Percentiles rank a stretch among this genome's conserved stretches.
Evolutionary conservation across 1,140 invertebrate species (phyloP).

Genomic region (Marisa cornuarietis): DNA sequence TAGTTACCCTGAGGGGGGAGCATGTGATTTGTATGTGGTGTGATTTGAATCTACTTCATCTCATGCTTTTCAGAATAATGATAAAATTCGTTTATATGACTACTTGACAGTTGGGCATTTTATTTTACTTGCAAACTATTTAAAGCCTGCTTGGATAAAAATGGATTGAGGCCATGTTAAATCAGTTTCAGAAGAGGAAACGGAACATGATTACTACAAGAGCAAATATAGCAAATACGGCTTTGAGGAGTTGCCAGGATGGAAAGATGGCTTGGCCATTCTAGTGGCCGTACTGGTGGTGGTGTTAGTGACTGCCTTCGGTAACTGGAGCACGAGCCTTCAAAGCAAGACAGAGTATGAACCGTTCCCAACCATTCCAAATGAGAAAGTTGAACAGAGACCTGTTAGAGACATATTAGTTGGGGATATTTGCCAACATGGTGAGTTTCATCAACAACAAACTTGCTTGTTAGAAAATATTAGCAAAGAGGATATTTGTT

Average conservation of each 20-base stretch:
- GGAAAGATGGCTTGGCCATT: conserved; percentile 98
- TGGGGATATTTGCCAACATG: conserved; percentile 94
- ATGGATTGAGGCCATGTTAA: neutral
- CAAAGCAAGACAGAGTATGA: conserved; percentile 98
- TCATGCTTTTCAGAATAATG: too few relatives aligned
- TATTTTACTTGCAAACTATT: too few relatives aligned
- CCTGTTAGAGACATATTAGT: conserved; percentile 97
- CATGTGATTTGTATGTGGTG: too few relatives aligned
- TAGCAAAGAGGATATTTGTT: too few relatives aligned
- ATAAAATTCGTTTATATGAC: too few relatives aligned
- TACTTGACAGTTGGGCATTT: too few relatives aligned
- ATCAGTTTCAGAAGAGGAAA: conserved; percentile 15
- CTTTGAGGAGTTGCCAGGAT: conserved; percentile 90
- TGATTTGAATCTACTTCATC: too few relatives aligned
- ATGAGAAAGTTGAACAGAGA: conserved; percentile 90
- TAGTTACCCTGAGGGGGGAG: too few relatives aligned
- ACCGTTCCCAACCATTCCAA: conserved; percentile 96
- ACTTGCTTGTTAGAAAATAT: too few relatives aligned
- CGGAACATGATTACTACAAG: conserved; percentile 30
- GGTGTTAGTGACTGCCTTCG: conserved; percentile 97
- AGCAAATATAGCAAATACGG: conserved; percentile 68
- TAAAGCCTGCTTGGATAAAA: too few relatives aligned
- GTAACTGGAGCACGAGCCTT: conserved; percentile 98
- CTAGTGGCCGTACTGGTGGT: conserved; percentile 98
- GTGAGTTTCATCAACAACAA: conserved; percentile 45